A percentile compares a stretch with the other conserved stretches of the same genome.
Evolutionary conservation across 2,113 vertebrate genomes (phyloP).

Genomic region (Tetrao urogallus): DNA sequence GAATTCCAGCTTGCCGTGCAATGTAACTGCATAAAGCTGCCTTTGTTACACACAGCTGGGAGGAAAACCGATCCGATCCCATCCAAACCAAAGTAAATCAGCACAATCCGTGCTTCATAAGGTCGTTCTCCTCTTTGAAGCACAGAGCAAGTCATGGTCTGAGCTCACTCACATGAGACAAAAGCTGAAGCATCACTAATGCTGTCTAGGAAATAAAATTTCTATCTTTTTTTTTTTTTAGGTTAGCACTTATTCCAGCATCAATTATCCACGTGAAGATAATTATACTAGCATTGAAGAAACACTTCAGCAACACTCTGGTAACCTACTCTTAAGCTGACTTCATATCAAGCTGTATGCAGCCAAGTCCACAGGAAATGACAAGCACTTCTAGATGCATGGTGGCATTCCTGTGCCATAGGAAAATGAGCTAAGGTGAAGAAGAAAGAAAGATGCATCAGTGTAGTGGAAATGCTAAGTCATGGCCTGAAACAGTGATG

Average conservation of each 20-base stretch:
- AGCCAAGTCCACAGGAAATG: not conserved
- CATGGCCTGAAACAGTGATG: too few species aligned
- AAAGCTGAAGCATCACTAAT: not conserved
- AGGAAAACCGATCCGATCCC: not conserved
- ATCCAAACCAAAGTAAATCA: not conserved
- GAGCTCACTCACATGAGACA: not conserved
- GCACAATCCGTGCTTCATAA: not conserved
- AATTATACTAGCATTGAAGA: not conserved
- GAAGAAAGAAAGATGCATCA: not conserved
- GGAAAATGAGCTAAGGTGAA: not conserved
- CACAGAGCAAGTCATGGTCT: not conserved
- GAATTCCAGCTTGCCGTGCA: not conserved
- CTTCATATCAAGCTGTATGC: fast-evolving
- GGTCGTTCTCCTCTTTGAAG: not conserved
- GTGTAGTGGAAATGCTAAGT: too few species aligned
- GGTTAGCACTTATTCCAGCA: not conserved
- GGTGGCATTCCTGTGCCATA: fast-evolving
- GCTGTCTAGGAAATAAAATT: not conserved
- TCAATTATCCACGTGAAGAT: not conserved
- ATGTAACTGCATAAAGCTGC: not conserved
- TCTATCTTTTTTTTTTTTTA: not conserved
- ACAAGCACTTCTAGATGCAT: not conserved
- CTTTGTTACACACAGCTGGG: not conserved
- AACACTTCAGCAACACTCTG: fast-evolving
- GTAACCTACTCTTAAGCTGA: not conserved